Conservation (phyloP, 2,888 invertebrate species). For the Morpho deidamia region DNA sequence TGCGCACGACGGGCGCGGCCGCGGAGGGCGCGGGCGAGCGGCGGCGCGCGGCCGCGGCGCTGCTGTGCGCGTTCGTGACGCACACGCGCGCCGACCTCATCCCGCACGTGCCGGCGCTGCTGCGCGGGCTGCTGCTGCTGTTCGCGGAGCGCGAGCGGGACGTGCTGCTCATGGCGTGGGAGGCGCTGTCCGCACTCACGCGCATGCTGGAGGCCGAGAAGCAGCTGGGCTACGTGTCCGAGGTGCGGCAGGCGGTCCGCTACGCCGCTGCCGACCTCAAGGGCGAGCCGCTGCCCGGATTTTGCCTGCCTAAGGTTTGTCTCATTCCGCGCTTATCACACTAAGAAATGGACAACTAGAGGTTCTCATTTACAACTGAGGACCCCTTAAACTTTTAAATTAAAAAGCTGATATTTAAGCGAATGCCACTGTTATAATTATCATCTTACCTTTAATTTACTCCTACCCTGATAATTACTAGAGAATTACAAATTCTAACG, state of each 20-base stretch:
- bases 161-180: conserved; percentile 89
- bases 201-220: conserved; percentile 91
- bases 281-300: conserved; percentile 90
- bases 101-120: conserved; percentile 91
- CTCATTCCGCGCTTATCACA: too few species aligned
- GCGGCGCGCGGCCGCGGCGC: conserved; percentile 89
- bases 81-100: conserved; percentile 93
- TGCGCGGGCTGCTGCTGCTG: conserved; percentile 91
- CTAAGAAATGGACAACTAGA: too few species aligned
- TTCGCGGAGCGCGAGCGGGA: conserved; percentile 90
- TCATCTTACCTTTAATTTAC: too few species aligned
- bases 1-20: conserved; percentile 79
- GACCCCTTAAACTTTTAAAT: too few species aligned
- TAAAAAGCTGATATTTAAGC: too few species aligned
- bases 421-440: too few species aligned
- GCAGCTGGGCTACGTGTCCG: conserved; percentile 91
- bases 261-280: conserved; percentile 93
- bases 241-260: conserved; percentile 94
- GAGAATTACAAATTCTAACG: too few species aligned
- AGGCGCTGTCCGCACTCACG: conserved; percentile 91
- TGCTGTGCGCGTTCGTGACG: conserved; percentile 93
- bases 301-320: conserved; percentile 90
- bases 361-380: too few species aligned
- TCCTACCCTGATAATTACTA: too few species aligned
- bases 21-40: conserved; percentile 86